These are phyloP conservation scores for Stegana nigrithorax DNA, from an alignment of 2,888 invertebrate genomes.

Conservation along the genomic window DNA sequence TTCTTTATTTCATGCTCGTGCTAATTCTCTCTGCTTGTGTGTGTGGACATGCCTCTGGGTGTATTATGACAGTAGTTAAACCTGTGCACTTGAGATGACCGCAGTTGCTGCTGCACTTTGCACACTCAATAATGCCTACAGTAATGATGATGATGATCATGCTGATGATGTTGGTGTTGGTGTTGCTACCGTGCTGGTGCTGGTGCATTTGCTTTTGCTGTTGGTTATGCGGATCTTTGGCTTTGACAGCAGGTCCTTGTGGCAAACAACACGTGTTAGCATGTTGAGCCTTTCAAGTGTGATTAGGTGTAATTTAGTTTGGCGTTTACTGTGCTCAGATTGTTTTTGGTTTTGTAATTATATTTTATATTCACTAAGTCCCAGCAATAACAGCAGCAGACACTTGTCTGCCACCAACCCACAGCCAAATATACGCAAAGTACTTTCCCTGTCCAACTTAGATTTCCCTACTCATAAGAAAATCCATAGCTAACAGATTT, in stretches of 20 bases:
- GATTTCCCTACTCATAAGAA: too few species aligned
- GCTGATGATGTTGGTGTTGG: not conserved
- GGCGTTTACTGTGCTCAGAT: not conserved
- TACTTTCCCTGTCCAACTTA: not conserved
- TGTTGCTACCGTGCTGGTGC: constrained; percentile 17
- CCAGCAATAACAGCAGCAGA: too few species aligned
- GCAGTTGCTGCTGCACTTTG: constrained; percentile 40
- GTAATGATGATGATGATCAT: constrained; percentile 3
- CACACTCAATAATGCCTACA: constrained; percentile 8
- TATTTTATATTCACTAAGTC: not conserved
- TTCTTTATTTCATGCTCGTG: too few species aligned
- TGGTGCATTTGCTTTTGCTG: too few species aligned
- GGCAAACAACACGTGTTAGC: too few species aligned
- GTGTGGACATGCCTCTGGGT: not conserved
- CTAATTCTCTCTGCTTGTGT: too few species aligned
- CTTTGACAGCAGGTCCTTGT: too few species aligned
- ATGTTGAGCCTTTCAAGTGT: too few species aligned
- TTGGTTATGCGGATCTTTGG: too few species aligned
- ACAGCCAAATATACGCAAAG: not conserved
- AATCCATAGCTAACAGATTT: constrained; percentile 23
- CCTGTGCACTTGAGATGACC: constrained; percentile 55
- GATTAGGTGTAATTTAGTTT: not conserved
- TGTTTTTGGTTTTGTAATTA: not conserved
- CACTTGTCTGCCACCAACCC: too few species aligned
- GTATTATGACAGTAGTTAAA: constrained; percentile 23